phyloP scores from a whole-genome alignment of 2,113 vertebrate genomes.

The Dinomys branickii region DNA sequence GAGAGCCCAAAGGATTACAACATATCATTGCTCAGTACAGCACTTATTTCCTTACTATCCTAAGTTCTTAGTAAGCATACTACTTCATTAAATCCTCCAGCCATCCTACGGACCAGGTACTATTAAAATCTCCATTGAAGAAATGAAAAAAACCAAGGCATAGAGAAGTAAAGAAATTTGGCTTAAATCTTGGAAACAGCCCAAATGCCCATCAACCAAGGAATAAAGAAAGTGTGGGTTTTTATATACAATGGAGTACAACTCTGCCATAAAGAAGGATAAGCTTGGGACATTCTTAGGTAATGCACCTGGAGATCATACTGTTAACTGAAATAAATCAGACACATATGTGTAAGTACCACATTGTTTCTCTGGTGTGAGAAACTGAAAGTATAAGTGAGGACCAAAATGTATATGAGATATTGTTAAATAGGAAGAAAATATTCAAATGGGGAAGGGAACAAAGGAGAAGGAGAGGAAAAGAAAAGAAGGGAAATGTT shows the following conservation, averaged over 20 bases:
- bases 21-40: neutral
- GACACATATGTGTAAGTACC: neutral
- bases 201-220: neutral
- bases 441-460: neutral
- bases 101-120: neutral
- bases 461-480: neutral
- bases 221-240: neutral
- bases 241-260: neutral
- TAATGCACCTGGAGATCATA: neutral
- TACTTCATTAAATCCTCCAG: neutral
- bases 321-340: neutral
- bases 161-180: neutral
- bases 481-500: neutral
- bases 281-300: neutral
- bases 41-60: neutral
- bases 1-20: neutral
- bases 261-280: neutral
- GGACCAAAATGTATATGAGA: neutral
- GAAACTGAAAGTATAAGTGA: neutral
- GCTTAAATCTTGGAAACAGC: neutral
- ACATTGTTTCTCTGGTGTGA: neutral
- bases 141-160: neutral
- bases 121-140: neutral
- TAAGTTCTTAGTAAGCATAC: neutral
- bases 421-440: neutral